phyloP scores from a whole-genome alignment of 1,140 invertebrate genomes.

The Octopus sinensis region DNA sequence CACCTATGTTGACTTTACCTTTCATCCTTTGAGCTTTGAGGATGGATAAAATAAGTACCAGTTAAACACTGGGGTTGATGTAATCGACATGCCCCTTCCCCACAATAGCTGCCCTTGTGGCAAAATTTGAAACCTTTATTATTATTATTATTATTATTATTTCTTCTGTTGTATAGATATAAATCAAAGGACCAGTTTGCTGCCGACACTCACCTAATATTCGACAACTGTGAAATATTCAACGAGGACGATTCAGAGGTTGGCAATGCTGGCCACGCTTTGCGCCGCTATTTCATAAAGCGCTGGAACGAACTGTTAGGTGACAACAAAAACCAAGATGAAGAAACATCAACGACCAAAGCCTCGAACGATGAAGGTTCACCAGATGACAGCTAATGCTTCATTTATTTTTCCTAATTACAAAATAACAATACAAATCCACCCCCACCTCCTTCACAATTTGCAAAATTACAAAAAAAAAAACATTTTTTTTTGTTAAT shows the following conservation, averaged over 20 bases:
- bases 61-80: too few species aligned
- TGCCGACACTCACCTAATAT: slow-evolving; percentile 84
- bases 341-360: background rate
- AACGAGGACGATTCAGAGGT: slow-evolving; percentile 96
- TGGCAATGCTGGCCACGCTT: slow-evolving; percentile 86
- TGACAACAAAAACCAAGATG: slow-evolving; percentile 15
- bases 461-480: background rate
- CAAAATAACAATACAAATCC: background rate
- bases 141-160: too few species aligned
- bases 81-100: too few species aligned
- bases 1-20: too few species aligned
- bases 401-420: background rate
- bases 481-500: too few species aligned
- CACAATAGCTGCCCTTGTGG: too few species aligned
- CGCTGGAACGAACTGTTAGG: slow-evolving; percentile 72
- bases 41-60: too few species aligned
- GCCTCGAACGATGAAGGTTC: background rate
- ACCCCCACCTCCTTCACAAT: background rate
- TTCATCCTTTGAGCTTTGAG: too few species aligned
- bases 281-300: slow-evolving; percentile 86
- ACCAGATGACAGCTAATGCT: background rate
- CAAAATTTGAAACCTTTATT: too few species aligned
- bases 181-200: slow-evolving; percentile 85
- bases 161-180: slow-evolving; percentile 65
- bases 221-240: slow-evolving; percentile 95